Base-by-base conservation (phyloP, 2,888 invertebrate species). In the Balanococcus diminutus region DNA sequence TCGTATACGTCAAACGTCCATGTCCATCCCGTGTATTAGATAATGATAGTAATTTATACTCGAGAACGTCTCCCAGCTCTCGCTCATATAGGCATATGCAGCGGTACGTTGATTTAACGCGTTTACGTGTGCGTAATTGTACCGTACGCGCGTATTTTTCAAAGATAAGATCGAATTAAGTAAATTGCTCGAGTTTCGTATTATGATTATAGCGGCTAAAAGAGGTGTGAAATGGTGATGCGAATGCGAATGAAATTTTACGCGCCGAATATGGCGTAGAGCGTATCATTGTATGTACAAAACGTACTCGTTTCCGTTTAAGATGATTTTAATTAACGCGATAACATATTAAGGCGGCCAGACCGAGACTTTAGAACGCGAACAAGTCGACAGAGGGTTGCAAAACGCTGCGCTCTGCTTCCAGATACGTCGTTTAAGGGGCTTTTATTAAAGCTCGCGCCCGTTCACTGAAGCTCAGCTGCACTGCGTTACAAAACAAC, bases 321-420 rank as follows among this genome's bases (percentile, higher is more conserved):
- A 72, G 72, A 72, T 72, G 32, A 72, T 72, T 72, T 72, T 72
- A 72, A 72, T 72, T 72, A 61, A 61, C 61, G 61, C 61, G 25
- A 61, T 61, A 61, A 61, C 61, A 14, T 61, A 61, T 25, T 25
- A 61, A 61, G 61, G 61, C 61, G 25, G 25, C 61, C 25, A 61
- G 61, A 61, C 61, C 61, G 61, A 61, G 61, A 61, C 61, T 61
- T n/a, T n/a, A 14, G n/a, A n/a, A 46, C 46, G n/a, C 5, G n/a
- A n/a, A 46, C 46, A 46, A 3, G 36, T 36, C 36, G 36, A 25
- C 61, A 25, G 25, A 61, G 61, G 61, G 61, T 25, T 22, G 61
- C 25, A 8, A n/a, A 46, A 46, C 46, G 46, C 2, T n/a, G n/a
- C n/a, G n/a, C n/a, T n/a, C n/a, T n/a, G n/a, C n/a, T n/a, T n/a